Base-by-base conservation (phyloP, 2,113 vertebrate species). In the Poeciliopsis turrubarensis region DNA sequence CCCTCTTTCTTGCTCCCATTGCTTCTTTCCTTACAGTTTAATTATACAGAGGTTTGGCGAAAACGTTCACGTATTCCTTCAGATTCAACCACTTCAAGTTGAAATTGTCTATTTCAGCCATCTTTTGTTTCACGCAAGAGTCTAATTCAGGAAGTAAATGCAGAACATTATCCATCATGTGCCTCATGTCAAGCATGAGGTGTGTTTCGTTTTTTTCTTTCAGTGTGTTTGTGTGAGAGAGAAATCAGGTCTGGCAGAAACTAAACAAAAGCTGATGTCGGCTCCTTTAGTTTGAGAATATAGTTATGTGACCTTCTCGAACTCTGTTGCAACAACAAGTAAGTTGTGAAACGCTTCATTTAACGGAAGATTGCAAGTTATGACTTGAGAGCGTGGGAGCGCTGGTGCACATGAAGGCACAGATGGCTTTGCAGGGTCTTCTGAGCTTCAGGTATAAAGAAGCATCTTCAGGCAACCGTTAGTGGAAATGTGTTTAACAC, bases 31-130 rank as follows among this genome's bases (percentile, higher is more conserved):
- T 22, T 66, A 5, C 44, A 27, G 66, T 68, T 70, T 32, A 76
- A 57, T 74, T 72, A 62, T 57, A n/a, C 30, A 15, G 3, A 57
- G 61, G 37, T 0, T 12, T 22, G 44, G 32, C 29, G 73, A 81
- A 80, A 79, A 85, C 62, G 57, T 67, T 81, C 64, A 73, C 25
- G n/a, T 25, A 4, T 62, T 72, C 70, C 54, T 57, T 47, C 2
- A 60, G 70, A 76, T 32, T 57, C 41, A 57, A 25, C 19, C 22
- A 7, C 15, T 19, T 6, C 44, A 47, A 6, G 65, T 61, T 65
- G 57, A 32, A 25, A 34, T 70, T 57, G 39, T 70, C 26, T 32
- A 22, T 65, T 60, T 63, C 70, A 37, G 10, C 10, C 34, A 37
- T 81, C 78, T 67, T 86, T 75, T 75, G 25, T 63, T 25, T 60